Evolutionary conservation across 2,888 invertebrate genomes (phyloP).

Genomic region (Leptothorax acervorum): DNA sequence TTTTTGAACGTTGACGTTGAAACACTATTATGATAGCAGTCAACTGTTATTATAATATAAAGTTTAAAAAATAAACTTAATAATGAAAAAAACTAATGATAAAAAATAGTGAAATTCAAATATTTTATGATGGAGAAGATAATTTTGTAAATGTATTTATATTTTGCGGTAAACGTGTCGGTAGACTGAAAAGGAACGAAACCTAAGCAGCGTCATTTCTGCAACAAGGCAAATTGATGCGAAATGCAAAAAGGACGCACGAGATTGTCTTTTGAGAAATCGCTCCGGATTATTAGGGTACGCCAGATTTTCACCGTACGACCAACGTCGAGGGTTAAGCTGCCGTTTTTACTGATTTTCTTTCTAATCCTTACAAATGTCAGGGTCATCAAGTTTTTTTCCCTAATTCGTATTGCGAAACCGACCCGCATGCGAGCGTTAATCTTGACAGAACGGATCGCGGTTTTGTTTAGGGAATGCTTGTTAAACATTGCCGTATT

Average conservation of each 20-base stretch:
- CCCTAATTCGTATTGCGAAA: constrained; percentile 76
- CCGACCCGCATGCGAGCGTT: constrained; percentile 78
- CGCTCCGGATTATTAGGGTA: constrained; percentile 64
- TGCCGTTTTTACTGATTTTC: constrained; percentile 70
- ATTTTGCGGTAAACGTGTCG: not conserved
- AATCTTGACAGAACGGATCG: constrained; percentile 79
- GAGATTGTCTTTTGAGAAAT: constrained; percentile 58
- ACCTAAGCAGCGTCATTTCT: not conserved
- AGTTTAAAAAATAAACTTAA: not conserved
- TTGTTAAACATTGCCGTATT: constrained; percentile 65
- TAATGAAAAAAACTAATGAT: not conserved
- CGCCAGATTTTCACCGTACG: constrained; percentile 68
- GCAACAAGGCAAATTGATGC: constrained; percentile 20
- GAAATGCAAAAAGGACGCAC: constrained; percentile 41
- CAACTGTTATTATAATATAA: not conserved
- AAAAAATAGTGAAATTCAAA: not conserved
- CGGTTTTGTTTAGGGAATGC: constrained; percentile 60
- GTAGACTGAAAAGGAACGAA: not conserved
- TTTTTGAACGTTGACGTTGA: not conserved
- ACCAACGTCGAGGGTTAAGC: constrained; percentile 51
- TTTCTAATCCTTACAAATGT: constrained; percentile 81
- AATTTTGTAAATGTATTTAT: constrained; percentile 3
- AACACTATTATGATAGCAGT: not conserved
- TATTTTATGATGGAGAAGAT: not conserved
- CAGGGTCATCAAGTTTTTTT: constrained; percentile 75